A percentile compares a stretch with the other conserved stretches of the same genome.
These are phyloP conservation scores for Neosilurus hyrtlii DNA, from an alignment of 2,797 vertebrate genomes.

Conservation along the genomic window DNA sequence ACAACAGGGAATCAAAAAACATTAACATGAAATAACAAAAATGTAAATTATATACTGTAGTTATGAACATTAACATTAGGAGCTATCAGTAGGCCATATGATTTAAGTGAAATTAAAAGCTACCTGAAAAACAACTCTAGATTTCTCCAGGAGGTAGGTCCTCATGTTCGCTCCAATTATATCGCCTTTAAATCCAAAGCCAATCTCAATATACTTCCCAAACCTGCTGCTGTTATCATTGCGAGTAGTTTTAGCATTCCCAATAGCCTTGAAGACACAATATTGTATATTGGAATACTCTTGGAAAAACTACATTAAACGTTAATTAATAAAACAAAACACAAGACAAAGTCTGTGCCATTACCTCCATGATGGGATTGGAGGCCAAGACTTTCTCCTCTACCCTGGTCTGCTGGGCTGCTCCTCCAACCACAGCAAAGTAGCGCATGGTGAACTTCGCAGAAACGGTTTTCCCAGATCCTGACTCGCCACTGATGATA, in stretches of 20 bases:
- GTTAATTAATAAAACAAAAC: not conserved
- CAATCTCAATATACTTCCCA: conserved; percentile 82
- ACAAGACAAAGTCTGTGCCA: not conserved
- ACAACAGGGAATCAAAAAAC: not conserved
- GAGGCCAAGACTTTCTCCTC: conserved; percentile 81
- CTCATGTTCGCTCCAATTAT: conserved; percentile 79
- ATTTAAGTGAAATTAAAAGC: not conserved
- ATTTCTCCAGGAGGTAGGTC: conserved; percentile 82
- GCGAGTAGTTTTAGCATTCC: conserved; percentile 79
- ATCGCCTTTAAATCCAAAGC: conserved; percentile 71
- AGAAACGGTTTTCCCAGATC: conserved; percentile 74
- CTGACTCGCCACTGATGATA: conserved; percentile 81
- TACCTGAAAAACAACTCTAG: conserved; percentile 81
- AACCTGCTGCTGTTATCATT: conserved; percentile 85
- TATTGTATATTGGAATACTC: not conserved
- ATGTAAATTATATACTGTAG: not conserved
- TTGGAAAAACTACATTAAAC: not conserved
- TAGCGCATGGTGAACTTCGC: conserved; percentile 81
- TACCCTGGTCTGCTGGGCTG: conserved; percentile 72
- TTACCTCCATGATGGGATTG: conserved; percentile 81
- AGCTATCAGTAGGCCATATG: too few species aligned
- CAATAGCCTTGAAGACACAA: conserved; percentile 71
- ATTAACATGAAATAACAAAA: not conserved
- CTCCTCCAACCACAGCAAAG: conserved; percentile 77
- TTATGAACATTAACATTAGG: not conserved